Percentiles rank a stretch among this genome's conserved stretches.
phyloP scores from a whole-genome alignment of 2,888 invertebrate genomes.

The Cryptosula pallasiana region DNA sequence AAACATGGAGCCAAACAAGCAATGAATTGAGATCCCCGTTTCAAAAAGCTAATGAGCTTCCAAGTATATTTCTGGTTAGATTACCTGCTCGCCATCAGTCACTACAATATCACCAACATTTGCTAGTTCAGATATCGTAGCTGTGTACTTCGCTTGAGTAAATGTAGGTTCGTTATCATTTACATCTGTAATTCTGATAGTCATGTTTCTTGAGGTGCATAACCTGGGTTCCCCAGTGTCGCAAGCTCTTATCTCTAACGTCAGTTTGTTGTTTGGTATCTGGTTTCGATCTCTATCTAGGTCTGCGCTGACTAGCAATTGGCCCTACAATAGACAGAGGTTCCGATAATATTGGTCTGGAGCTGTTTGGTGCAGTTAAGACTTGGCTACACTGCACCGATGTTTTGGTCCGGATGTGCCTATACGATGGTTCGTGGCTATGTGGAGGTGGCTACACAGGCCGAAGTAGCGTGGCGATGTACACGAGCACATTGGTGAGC shows the following conservation, averaged over 20 bases:
- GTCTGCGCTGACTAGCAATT: neutral
- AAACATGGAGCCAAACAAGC: neutral
- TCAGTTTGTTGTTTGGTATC: neutral
- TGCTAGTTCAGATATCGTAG: neutral
- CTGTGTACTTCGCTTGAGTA: neutral
- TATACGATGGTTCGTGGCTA: no score
- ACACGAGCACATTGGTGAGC: no score
- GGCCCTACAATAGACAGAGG: no score
- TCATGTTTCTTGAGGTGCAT: neutral
- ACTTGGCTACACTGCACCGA: neutral
- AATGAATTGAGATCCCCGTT: no score
- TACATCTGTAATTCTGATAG: neutral
- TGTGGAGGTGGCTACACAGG: no score
- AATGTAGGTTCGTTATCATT: constrained; percentile 13
- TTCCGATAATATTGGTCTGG: neutral
- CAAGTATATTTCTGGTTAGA: neutral
- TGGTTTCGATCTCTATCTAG: neutral
- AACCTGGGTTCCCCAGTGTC: neutral
- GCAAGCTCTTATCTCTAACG: neutral
- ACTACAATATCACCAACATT: neutral
- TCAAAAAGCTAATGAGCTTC: neutral
- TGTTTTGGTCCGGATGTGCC: no score
- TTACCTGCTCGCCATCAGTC: neutral
- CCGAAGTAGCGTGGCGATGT: no score
- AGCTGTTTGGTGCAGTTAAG: neutral